Percentiles rank a stretch among this genome's conserved stretches.
Conservation (phyloP, 2,888 invertebrate genomes). For the Diploptera punctata region DNA sequence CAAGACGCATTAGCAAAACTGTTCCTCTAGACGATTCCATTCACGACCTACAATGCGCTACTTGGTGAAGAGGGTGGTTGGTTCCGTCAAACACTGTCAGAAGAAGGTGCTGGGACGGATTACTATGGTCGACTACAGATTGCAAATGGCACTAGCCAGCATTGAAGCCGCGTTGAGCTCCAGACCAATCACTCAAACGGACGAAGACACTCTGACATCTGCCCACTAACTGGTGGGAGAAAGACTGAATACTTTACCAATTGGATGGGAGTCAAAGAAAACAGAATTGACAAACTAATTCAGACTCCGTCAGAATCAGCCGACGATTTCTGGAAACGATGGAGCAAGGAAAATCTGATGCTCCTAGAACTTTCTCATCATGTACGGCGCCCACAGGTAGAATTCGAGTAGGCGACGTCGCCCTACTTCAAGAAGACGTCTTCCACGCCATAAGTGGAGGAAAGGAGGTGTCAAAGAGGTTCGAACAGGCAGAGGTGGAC, state of each 20-base stretch:
- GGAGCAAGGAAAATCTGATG: too few relatives aligned
- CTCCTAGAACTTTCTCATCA: too few relatives aligned
- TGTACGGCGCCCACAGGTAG: neutral
- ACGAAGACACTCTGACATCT: neutral
- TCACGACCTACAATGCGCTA: neutral
- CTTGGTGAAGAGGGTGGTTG: neutral
- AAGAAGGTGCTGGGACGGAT: neutral
- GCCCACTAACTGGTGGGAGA: neutral
- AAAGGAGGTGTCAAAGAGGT: neutral
- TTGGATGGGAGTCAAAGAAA: neutral
- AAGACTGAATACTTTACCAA: neutral
- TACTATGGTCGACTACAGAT: neutral
- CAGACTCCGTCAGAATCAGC: too few relatives aligned
- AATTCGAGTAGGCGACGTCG: too few relatives aligned
- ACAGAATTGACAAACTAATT: neutral
- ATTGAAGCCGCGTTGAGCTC: neutral
- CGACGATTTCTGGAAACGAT: neutral
- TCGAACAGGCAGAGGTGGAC: too few relatives aligned
- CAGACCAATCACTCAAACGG: too few relatives aligned
- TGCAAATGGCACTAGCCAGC: neutral
- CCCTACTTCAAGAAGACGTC: neutral
- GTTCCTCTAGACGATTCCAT: too few relatives aligned
- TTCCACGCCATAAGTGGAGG: neutral
- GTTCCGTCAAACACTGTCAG: neutral
- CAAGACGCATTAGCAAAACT: too few relatives aligned